Base-by-base conservation (phyloP, 2,113 vertebrate species). In the Tyto alba region DNA sequence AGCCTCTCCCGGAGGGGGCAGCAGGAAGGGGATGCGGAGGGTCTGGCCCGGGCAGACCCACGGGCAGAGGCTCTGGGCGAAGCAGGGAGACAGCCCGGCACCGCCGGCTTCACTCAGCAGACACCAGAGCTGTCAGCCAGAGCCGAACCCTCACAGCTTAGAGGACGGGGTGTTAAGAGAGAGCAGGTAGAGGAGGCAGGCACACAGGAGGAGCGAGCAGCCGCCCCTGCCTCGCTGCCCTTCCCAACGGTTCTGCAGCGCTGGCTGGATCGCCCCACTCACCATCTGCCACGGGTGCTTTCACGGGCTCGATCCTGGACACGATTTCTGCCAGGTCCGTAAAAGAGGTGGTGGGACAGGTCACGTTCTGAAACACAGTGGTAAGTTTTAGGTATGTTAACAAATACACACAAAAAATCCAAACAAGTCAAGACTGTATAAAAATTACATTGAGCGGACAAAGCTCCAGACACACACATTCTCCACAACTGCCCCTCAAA, bases 291-390 rank as follows among this genome's bases (percentile, higher is more conserved):
- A 97, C 5, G 0, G 96, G 50, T 1, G 98, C 92, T 83, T 99
- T 99, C 80, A 98, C 98, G 0, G 99, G 99, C 95, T 99, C 99
- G 1, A 99, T 99, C 66, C 99, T 97, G 3, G 99, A 99, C 92
- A 99, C 99, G 0, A 99, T 99, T 97, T 99, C 99, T 0, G 99
- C 99, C 81, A 99, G 98, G 97, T 99, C 99, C 1, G 99, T 99
- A 96, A 99, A 99, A 48, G 98, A 99, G 48, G 99, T 98, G 3
- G 97, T 99, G n/a, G 99, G 99, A 97, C 98, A 99, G 30, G 98
- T 98, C 95, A 99, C 96, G 18, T 98, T 97, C 99, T 99, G 98
- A 30, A 94, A 96, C 38, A 89, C 69, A 96, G 60, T 0, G 1
- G 13, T 2, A 36, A 4, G 20, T 4, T 34, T 14, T 16, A 34